Evolutionary conservation across 2,797 vertebrate genomes (phyloP).

Genomic region (Microctenopoma lineatum): DNA sequence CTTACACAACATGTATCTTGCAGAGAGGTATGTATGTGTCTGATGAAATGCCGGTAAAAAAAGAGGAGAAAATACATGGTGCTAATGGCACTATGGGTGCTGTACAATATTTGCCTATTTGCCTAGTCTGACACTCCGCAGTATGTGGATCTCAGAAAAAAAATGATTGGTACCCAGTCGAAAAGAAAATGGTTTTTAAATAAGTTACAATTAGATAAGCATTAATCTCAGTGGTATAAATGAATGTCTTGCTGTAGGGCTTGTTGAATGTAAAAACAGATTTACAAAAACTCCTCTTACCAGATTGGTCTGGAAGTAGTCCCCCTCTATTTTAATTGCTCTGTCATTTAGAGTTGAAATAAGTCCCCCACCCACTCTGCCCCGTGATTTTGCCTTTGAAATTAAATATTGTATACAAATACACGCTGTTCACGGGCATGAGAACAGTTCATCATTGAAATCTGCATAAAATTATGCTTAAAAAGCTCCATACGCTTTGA

Average conservation of each 20-base stretch:
- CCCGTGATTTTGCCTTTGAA: conserved; percentile 83
- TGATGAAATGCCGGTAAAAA: conserved; percentile 13
- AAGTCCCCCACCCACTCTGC: conserved; percentile 64
- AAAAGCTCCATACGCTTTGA: conserved; percentile 79
- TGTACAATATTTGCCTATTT: conserved; percentile 41
- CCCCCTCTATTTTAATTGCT: conserved; percentile 87
- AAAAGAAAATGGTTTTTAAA: conserved; percentile 91
- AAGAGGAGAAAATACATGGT: conserved; percentile 17
- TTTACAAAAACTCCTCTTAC: conserved; percentile 87
- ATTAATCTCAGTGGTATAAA: conserved; percentile 90
- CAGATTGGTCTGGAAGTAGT: conserved; percentile 85
- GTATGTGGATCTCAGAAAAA: conserved; percentile 74
- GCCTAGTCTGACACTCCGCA: conserved; percentile 55
- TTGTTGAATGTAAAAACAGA: conserved; percentile 90
- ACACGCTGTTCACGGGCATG: conserved; percentile 78
- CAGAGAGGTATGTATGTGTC: conserved; percentile 31
- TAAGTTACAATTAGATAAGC: conserved; percentile 92
- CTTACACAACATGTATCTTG: conserved; percentile 27
- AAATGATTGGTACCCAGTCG: conserved; percentile 87
- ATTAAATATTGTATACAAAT: conserved; percentile 84
- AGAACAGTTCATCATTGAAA: conserved; percentile 75
- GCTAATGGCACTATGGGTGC: conserved; percentile 55
- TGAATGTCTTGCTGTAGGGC: conserved; percentile 90
- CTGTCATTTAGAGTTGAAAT: conserved; percentile 86
- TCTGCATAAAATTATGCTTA: conserved; percentile 83